These are phyloP conservation scores for Astropecten irregularis DNA, from an alignment of 53 echinoderm and acorn worm species.

Conservation along the genomic window DNA sequence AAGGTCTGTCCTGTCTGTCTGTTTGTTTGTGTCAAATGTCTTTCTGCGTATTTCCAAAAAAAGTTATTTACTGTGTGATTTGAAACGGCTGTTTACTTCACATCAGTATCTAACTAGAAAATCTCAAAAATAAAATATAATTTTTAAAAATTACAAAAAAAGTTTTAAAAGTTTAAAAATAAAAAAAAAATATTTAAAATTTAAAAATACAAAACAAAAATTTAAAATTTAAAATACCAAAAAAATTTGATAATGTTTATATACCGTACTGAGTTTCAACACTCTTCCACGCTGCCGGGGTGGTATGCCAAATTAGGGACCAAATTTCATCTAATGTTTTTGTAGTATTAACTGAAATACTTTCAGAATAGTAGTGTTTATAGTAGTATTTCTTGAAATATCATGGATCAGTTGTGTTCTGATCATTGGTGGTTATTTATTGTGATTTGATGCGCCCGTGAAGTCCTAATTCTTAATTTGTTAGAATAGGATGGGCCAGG, in stretches of 20 bases:
- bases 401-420: too few species aligned
- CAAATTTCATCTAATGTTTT: background rate
- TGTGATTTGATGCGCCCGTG: conserved; percentile 3
- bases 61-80: background rate
- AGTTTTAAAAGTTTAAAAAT: background rate
- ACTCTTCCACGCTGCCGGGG: background rate
- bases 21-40: conserved; percentile 6
- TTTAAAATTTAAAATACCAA: background rate
- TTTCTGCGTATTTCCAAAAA: background rate
- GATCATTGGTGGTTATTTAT: too few species aligned
- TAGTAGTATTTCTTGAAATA: too few species aligned
- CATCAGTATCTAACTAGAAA: too few species aligned
- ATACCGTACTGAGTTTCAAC: background rate
- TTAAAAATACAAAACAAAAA: background rate
- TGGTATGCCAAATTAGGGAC: background rate
- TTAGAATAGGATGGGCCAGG: conserved; percentile 18
- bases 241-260: background rate
- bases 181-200: background rate
- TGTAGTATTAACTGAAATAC: too few species aligned
- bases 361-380: too few species aligned
- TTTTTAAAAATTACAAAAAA: background rate
- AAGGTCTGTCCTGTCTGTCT: background rate
- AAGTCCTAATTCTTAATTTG: background rate
- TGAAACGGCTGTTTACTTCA: too few species aligned
- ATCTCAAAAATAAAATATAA: too few species aligned